Percentiles rank a stretch among this genome's conserved stretches.
phyloP scores from a whole-genome alignment of 2,888 invertebrate genomes.

The Miltochrista miniata region DNA sequence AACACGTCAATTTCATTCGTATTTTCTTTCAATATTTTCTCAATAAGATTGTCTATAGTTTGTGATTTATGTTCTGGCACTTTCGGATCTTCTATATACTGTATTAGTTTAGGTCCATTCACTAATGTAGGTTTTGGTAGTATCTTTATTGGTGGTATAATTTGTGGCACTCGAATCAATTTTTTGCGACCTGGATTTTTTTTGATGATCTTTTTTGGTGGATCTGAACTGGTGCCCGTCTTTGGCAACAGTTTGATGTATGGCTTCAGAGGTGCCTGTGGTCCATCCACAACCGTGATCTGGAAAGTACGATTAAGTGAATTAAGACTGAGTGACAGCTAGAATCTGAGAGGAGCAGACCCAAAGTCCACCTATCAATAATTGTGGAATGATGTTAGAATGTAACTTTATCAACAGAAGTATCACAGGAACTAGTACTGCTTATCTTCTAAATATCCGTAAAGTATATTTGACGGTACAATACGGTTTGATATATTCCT shows the following conservation, averaged over 20 bases:
- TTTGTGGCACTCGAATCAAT: conserved; percentile 56
- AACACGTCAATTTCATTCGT: conserved; percentile 79
- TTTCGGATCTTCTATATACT: conserved; percentile 67
- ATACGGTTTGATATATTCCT: too few relatives aligned
- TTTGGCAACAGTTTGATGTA: conserved; percentile 56
- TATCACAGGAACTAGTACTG: too few relatives aligned
- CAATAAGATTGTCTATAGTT: conserved; percentile 71
- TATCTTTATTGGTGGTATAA: conserved; percentile 71
- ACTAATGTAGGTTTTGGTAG: conserved; percentile 71
- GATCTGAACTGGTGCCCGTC: conserved; percentile 36
- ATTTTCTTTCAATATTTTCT: conserved; percentile 72
- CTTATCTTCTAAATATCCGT: too few relatives aligned
- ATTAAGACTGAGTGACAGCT: too few relatives aligned
- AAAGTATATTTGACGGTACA: too few relatives aligned
- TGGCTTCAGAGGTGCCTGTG: conserved; percentile 49
- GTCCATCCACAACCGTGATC: conserved; percentile 70
- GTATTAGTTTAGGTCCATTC: conserved; percentile 65
- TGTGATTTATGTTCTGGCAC: conserved; percentile 61
- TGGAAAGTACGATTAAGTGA: conserved; percentile 44
- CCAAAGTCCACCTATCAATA: too few relatives aligned
- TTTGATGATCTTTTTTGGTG: conserved; percentile 61
- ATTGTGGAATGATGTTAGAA: too few relatives aligned
- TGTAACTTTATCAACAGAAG: too few relatives aligned
- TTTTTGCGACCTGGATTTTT: conserved; percentile 66
- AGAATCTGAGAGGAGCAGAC: too few relatives aligned